Evolutionary conservation across 2,888 invertebrate genomes (phyloP).

Genomic region (Idaea aversata): DNA sequence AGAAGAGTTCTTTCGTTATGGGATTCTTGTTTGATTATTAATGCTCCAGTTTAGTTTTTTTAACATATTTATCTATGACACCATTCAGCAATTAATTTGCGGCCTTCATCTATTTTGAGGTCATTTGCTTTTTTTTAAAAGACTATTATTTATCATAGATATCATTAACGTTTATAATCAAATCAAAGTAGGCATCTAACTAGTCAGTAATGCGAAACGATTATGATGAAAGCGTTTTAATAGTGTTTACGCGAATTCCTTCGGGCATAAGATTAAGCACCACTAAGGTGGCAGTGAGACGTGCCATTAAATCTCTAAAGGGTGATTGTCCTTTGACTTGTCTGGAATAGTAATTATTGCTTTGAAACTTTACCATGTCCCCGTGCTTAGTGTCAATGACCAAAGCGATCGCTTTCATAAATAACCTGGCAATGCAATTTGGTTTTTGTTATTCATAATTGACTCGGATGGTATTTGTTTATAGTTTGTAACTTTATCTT

Average conservation of each 20-base stretch:
- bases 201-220: not conserved
- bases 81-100: too few relatives aligned
- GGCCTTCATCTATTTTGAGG: too few relatives aligned
- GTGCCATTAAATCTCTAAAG: constrained; percentile 65
- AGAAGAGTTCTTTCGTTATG: not conserved
- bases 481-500: not conserved
- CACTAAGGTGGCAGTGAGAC: constrained; percentile 56
- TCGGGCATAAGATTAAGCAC: constrained; percentile 57
- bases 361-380: constrained; percentile 44
- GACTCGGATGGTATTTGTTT: not conserved
- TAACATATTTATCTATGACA: too few relatives aligned
- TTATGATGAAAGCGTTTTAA: constrained; percentile 34
- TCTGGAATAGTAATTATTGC: constrained; percentile 71
- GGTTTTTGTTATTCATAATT: not conserved
- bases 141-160: too few relatives aligned
- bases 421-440: constrained; percentile 5
- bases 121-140: too few relatives aligned
- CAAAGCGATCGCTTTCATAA: constrained; percentile 31
- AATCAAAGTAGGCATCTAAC: not conserved
- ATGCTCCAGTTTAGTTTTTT: too few relatives aligned
- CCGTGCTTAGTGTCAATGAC: constrained; percentile 43
- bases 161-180: too few relatives aligned
- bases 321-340: constrained; percentile 69
- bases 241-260: constrained; percentile 46
- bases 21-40: not conserved